Percentiles rank a stretch among this genome's conserved stretches.
These are phyloP conservation scores for Syrista parreyssii DNA, from an alignment of 2,888 invertebrate species.

Conservation along the genomic window DNA sequence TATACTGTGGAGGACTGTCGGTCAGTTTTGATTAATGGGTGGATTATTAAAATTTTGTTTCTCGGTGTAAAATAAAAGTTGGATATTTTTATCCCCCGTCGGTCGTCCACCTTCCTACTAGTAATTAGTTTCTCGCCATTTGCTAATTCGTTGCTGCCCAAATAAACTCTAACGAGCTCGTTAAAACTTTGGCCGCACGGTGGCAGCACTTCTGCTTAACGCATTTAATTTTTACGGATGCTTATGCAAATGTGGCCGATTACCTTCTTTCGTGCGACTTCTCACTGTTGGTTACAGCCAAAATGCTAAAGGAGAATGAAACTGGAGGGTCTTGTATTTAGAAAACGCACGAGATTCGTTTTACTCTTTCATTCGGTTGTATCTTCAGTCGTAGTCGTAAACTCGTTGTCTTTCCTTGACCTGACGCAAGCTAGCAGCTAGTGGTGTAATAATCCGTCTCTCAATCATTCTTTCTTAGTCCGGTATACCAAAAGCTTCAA, in stretches of 20 bases:
- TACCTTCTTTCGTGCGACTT: background rate
- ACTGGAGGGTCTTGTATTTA: background rate
- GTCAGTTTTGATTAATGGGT: background rate
- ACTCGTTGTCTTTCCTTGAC: background rate
- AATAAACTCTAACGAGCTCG: slow-evolving; percentile 46
- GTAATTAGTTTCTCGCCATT: slow-evolving; percentile 44
- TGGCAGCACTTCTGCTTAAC: slow-evolving; percentile 31
- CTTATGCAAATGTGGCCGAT: slow-evolving; percentile 7
- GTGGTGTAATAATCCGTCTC: background rate
- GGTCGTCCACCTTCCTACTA: slow-evolving; percentile 19
- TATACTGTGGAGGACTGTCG: background rate
- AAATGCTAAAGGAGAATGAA: slow-evolving; percentile 15
- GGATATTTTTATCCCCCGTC: background rate
- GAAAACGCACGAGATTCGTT: background rate
- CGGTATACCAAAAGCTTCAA: background rate
- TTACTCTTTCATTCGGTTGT: background rate
- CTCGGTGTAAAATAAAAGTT: background rate
- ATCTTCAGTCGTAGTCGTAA: background rate
- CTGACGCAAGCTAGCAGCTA: background rate
- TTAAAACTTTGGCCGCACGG: slow-evolving; percentile 50
- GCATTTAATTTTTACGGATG: slow-evolving; percentile 34
- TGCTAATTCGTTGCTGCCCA: slow-evolving; percentile 13
- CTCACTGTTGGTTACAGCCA: background rate
- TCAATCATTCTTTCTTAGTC: background rate
- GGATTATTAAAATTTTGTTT: background rate